Percentiles rank a stretch among this genome's conserved stretches.
phyloP scores from a whole-genome alignment of 2,797 vertebrate species.

The Crypturellus tataupa region DNA sequence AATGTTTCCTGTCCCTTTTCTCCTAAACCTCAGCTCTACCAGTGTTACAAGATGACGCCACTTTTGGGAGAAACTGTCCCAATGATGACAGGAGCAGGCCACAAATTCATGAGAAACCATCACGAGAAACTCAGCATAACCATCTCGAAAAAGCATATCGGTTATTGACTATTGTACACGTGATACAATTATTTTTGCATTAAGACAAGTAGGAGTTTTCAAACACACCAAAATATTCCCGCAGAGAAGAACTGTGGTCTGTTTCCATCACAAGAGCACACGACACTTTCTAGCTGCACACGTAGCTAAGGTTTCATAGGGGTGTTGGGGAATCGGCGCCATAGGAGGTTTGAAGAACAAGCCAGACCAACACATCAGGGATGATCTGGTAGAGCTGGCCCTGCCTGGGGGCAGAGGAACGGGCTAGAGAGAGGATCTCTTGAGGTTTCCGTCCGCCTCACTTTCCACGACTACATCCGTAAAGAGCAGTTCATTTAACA shows the following conservation, averaged over 20 bases:
- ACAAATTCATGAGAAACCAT: constrained; percentile 1
- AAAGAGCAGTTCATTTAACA: neutral
- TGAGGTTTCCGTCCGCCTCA: neutral
- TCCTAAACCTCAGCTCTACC: neutral
- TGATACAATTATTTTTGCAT: neutral
- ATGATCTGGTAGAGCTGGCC: neutral
- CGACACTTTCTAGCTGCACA: neutral
- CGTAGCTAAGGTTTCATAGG: rapidly evolving
- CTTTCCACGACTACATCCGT: neutral
- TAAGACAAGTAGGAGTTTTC: neutral
- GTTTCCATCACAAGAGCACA: neutral
- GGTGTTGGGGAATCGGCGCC: neutral
- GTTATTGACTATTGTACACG: neutral
- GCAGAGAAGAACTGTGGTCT: neutral
- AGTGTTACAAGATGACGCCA: constrained; percentile 23
- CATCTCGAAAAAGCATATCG: neutral
- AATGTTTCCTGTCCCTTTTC: constrained; percentile 22
- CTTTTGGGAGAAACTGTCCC: constrained; percentile 40
- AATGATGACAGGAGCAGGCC: neutral
- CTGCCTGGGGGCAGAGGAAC: neutral
- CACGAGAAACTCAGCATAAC: neutral
- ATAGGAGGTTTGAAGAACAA: neutral
- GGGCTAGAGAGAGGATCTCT: rapidly evolving
- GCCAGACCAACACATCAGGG: neutral
- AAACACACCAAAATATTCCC: neutral